phyloP scores from a whole-genome alignment of 1,140 invertebrate species.

The Drosophila sturtevanti region DNA sequence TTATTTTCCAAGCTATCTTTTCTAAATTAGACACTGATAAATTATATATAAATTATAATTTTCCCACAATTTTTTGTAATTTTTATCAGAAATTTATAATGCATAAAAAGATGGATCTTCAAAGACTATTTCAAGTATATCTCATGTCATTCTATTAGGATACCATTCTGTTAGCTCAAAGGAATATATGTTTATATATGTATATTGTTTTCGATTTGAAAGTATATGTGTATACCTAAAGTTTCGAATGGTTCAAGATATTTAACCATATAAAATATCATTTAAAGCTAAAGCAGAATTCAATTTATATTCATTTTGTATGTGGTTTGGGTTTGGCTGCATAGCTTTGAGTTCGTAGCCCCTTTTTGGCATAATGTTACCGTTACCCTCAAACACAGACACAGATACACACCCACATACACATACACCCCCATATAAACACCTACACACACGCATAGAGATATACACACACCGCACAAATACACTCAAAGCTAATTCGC shows the following conservation, averaged over 20 bases:
- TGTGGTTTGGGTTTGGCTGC: not conserved
- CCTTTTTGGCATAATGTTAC: constrained; percentile 1
- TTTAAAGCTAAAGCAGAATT: not conserved
- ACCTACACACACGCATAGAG: not conserved
- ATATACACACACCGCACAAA: constrained; percentile 3
- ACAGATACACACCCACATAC: not conserved
- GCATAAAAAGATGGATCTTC: too few species aligned
- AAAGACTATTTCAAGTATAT: too few species aligned
- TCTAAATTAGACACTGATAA: too few species aligned
- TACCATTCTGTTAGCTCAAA: too few species aligned
- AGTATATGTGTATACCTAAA: not conserved
- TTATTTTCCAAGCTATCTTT: too few species aligned
- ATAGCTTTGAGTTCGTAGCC: constrained; percentile 9
- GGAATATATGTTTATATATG: too few species aligned
- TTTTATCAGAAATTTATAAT: too few species aligned
- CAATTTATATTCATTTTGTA: not conserved
- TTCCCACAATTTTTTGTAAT: too few species aligned
- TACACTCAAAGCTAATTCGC: constrained; percentile 54
- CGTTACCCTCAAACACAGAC: constrained; percentile 1
- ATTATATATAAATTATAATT: too few species aligned
- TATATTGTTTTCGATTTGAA: too few species aligned
- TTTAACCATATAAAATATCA: not conserved
- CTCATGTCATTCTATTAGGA: too few species aligned
- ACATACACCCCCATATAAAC: not conserved
- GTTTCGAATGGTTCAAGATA: not conserved